Conservation (phyloP, 2,888 invertebrate genomes). For the Apamea crenata region DNA sequence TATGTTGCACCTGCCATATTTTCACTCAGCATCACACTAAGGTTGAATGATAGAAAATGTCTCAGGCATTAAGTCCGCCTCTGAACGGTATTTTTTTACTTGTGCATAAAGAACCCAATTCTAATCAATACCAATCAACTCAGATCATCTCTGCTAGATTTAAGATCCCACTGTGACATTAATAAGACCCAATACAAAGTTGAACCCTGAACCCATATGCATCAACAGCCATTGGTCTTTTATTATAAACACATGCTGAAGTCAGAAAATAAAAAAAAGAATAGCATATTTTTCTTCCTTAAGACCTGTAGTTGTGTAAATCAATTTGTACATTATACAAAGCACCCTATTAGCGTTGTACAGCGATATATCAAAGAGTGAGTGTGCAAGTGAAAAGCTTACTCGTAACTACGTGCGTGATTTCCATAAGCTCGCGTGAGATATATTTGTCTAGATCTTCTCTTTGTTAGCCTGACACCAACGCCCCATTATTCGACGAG, state of each 20-base stretch:
- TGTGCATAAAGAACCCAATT: neutral
- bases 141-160: neutral
- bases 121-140: neutral
- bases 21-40: too few relatives aligned
- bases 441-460: slow-evolving; percentile 81
- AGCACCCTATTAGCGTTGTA: slow-evolving; percentile 51
- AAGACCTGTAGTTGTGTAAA: slow-evolving; percentile 6
- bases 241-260: neutral
- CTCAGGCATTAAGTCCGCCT: too few relatives aligned
- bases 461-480: slow-evolving; percentile 78
- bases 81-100: too few relatives aligned
- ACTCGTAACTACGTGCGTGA: slow-evolving; percentile 69
- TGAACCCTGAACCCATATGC: neutral
- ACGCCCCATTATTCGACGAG: slow-evolving; percentile 71
- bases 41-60: too few relatives aligned
- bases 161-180: neutral
- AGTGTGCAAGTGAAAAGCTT: slow-evolving; percentile 66
- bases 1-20: too few relatives aligned
- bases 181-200: neutral
- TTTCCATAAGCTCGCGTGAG: slow-evolving; percentile 76
- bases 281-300: neutral
- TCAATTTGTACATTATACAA: slow-evolving; percentile 41
- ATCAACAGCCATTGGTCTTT: neutral
- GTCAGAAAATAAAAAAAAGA: neutral
- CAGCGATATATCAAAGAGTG: slow-evolving; percentile 63